These are phyloP conservation scores for Drosophila pegasa DNA, from an alignment of 2,888 invertebrate genomes.

Conservation along the genomic window DNA sequence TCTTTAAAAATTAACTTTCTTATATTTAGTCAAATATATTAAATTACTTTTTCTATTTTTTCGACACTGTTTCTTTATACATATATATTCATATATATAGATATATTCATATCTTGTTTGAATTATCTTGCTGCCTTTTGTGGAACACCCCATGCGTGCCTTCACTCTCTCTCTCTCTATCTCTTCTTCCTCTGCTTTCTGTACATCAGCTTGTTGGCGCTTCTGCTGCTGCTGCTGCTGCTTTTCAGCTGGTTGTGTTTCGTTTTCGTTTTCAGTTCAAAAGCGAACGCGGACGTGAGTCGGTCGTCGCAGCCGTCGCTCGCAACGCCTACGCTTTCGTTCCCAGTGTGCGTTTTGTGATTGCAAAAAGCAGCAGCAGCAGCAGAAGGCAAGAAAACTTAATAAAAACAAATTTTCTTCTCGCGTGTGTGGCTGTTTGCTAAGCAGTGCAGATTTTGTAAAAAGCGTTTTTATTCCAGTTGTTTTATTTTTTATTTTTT, in stretches of 20 bases:
- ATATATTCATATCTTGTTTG: neutral
- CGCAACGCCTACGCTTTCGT: slow-evolving; percentile 55
- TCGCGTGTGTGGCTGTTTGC: slow-evolving; percentile 39
- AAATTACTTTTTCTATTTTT: neutral
- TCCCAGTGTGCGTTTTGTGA: slow-evolving; percentile 61
- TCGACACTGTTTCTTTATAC: too few species aligned
- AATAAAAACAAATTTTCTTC: slow-evolving; percentile 49
- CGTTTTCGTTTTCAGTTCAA: slow-evolving; percentile 55
- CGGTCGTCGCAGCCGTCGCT: slow-evolving; percentile 60
- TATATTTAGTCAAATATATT: neutral
- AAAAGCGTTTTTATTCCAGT: slow-evolving; percentile 30
- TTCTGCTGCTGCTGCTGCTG: slow-evolving; percentile 34
- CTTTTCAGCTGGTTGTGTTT: slow-evolving; percentile 41
- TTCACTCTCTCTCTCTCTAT: slow-evolving; percentile 12
- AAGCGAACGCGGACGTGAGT: slow-evolving; percentile 63
- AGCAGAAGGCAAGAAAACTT: slow-evolving; percentile 48
- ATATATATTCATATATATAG: neutral
- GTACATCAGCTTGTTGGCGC: slow-evolving; percentile 33
- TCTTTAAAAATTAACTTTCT: neutral
- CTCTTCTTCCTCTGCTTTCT: slow-evolving; percentile 15
- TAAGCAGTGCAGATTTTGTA: slow-evolving; percentile 41
- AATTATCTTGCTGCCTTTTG: neutral
- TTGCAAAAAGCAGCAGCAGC: slow-evolving; percentile 65
- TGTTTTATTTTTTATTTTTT: slow-evolving; percentile 35
- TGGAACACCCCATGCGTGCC: slow-evolving; percentile 31